phyloP scores from a whole-genome alignment of 2,113 vertebrate species.

The Heliornis fulica region DNA sequence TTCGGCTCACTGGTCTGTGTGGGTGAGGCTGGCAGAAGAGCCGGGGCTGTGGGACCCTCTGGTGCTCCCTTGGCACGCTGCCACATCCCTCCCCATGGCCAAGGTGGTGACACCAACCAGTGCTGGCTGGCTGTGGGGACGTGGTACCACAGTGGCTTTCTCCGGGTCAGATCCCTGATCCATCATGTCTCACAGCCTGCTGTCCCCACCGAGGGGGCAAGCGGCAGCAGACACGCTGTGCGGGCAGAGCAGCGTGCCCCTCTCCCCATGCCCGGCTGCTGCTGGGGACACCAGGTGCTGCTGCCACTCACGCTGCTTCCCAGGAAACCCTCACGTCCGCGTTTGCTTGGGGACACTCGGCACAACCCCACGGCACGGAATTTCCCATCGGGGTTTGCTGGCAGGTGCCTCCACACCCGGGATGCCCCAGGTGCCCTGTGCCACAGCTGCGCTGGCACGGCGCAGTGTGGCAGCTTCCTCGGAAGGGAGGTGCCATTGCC shows the following conservation, averaged over 20 bases:
- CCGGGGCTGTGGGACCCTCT: no score
- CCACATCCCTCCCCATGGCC: background rate
- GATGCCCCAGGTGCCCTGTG: rapidly evolving
- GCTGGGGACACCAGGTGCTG: background rate
- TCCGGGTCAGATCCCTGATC: rapidly evolving
- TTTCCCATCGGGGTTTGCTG: background rate
- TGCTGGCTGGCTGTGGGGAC: rapidly evolving
- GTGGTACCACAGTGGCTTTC: background rate
- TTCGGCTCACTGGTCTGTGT: background rate
- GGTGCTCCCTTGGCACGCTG: background rate
- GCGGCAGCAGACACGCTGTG: rapidly evolving
- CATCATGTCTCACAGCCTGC: background rate
- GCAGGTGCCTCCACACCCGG: rapidly evolving
- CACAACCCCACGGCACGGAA: rapidly evolving
- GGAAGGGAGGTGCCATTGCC: background rate
- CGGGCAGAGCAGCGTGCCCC: background rate
- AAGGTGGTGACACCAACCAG: background rate
- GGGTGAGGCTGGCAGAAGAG: background rate
- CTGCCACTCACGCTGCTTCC: background rate
- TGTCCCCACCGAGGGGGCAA: background rate
- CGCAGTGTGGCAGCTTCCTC: rapidly evolving
- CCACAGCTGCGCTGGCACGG: rapidly evolving
- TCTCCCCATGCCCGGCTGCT: background rate
- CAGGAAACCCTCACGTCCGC: background rate
- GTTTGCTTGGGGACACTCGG: background rate